Evolutionary conservation across 2,797 vertebrate species (phyloP).

Genomic region (Enteromius radiatus): DNA sequence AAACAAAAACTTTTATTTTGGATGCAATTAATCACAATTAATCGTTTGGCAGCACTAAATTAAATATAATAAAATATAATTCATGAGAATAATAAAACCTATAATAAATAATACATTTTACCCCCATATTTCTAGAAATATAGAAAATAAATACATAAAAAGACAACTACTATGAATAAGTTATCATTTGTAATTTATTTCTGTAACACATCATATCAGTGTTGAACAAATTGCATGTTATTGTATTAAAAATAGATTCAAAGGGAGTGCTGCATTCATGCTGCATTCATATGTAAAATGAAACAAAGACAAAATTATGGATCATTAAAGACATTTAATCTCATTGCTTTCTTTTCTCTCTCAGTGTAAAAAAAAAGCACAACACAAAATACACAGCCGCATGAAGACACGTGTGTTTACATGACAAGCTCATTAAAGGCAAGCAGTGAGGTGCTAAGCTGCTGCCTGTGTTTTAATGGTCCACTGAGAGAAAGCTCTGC

Average conservation of each 20-base stretch:
- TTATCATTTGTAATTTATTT: not conserved
- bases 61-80: not conserved
- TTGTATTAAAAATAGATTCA: conserved; percentile 23
- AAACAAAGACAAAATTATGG: not conserved
- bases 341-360: not conserved
- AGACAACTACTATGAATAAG: not conserved
- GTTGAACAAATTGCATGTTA: not conserved
- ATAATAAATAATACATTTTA: not conserved
- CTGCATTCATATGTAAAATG: not conserved
- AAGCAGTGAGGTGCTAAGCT: conserved; percentile 50
- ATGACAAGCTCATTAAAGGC: conserved; percentile 37
- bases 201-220: not conserved
- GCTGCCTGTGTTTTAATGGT: conserved; percentile 33
- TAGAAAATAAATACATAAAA: not conserved
- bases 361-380: not conserved
- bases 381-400: not conserved
- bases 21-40: no score
- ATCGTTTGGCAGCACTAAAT: no score
- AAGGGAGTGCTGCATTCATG: not conserved
- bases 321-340: not conserved
- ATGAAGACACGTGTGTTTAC: conserved; percentile 1
- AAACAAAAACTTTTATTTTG: no score
- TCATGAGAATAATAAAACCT: not conserved
- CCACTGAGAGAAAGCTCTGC: conserved; percentile 7
- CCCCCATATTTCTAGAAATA: not conserved